Conservation (phyloP, 2,888 invertebrate species). For the Euspilapteryx auroguttella region DNA sequence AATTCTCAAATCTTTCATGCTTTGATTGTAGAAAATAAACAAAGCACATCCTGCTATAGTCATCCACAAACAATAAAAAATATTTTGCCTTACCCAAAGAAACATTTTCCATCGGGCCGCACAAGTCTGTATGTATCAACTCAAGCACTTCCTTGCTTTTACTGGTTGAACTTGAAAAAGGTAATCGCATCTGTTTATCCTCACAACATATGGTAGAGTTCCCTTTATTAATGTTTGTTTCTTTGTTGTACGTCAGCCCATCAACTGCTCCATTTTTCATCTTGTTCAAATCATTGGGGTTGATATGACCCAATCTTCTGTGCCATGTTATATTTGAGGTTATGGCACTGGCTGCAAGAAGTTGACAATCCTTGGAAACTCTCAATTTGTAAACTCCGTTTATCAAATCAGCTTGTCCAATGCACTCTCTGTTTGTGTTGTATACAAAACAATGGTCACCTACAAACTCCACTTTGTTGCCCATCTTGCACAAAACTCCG, state of each 20-base stretch:
- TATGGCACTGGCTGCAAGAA: no score
- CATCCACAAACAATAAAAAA: conserved; percentile 5
- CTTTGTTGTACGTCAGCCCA: background rate
- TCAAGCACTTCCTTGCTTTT: background rate
- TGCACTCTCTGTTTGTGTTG: background rate
- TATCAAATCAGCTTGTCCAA: background rate
- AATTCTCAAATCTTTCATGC: conserved; percentile 1
- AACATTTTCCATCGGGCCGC: conserved; percentile 9
- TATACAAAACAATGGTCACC: background rate
- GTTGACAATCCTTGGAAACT: background rate
- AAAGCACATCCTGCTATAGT: conserved; percentile 3
- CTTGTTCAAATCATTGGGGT: background rate
- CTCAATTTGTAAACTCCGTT: conserved; percentile 1
- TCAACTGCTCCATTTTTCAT: background rate
- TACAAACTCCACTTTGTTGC: background rate
- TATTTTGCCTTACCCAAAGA: conserved; percentile 5
- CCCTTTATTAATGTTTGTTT: background rate
- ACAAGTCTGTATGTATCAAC: conserved; percentile 10
- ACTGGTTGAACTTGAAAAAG: background rate
- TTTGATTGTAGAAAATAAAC: conserved; percentile 3
- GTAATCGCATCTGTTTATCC: background rate
- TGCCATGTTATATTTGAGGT: background rate
- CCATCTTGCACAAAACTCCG: background rate
- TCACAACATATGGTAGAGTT: background rate
- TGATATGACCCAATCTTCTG: background rate